Conservation (phyloP, 2,113 vertebrate genomes). For the Pollachius pollachius region DNA sequence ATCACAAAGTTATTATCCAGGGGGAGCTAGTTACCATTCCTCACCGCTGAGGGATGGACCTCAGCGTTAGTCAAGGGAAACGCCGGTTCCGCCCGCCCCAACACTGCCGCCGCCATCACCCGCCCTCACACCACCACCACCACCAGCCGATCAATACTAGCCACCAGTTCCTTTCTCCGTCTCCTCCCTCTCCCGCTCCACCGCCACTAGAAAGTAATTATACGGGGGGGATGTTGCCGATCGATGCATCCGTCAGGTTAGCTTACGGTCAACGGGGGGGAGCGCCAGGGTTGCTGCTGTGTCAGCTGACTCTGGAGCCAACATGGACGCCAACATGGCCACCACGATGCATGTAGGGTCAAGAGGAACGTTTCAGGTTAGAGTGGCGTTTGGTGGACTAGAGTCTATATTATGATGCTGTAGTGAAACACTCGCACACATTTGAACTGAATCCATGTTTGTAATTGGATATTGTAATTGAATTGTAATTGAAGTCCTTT, state of each 20-base stretch:
- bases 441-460: too few relatives aligned
- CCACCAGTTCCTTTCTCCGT: conserved; percentile 65
- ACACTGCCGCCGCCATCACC: conserved; percentile 1
- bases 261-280: conserved; percentile 71
- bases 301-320: conserved; percentile 72
- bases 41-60: conserved; percentile 90
- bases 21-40: conserved; percentile 82
- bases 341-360: conserved; percentile 27
- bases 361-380: too few relatives aligned
- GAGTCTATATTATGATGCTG: too few relatives aligned
- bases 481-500: too few relatives aligned
- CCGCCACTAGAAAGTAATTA: conserved; percentile 90
- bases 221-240: conserved; percentile 88
- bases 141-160: conserved; percentile 84
- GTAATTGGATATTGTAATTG: too few relatives aligned
- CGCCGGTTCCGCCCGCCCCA: conserved; percentile 78
- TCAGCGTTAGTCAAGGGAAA: conserved; percentile 91
- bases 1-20: conserved; percentile 93
- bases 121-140: too few relatives aligned
- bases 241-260: conserved; percentile 83
- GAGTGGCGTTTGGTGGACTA: too few relatives aligned
- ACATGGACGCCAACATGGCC: conserved; percentile 45
- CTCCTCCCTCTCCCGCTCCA: conserved; percentile 44
- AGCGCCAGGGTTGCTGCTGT: conserved; percentile 40
- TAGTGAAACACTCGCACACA: too few relatives aligned